Base-by-base conservation (phyloP, 2,797 vertebrate species). In the Emys orbicularis region DNA sequence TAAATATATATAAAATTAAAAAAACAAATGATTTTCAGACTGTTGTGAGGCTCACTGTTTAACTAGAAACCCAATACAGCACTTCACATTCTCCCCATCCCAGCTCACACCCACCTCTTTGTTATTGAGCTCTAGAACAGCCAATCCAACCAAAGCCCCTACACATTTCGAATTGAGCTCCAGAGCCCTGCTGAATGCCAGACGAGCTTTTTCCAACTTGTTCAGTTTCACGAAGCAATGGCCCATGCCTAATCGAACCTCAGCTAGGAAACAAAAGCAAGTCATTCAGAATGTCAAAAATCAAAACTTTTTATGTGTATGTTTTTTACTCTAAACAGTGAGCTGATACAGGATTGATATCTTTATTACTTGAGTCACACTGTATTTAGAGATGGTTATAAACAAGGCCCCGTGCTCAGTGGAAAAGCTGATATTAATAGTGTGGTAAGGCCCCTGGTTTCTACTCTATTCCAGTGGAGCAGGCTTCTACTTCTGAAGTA, bases 211-310 rank as follows among this genome's bases (percentile, higher is more conserved):
- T 95, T 99, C 99, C 97, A 99, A 96, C 97, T 99, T 99, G 98
- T 98, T 99, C 88, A 99, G 99, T 92, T 99, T 99, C 93, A 99
- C 99, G 11, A 99, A 99, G 97, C 99, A 99, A 97, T 99, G 99
- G 83, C 99, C 99, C 99, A 99, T 99, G 54, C 99, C 99, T 84
- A 99, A 97, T 83, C 99, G 98, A 81, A 99, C 99, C 97, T 99
- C 99, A 23, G 99, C 99, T 99, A 94, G 68, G 93, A 94, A 95
- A 96, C 37, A 97, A 86, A 74, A 83, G 0, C 11, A 95, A 84
- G 93, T 2, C 68, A 81, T 25, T 96, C 85, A 97, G 15, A 95
- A 92, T 27, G 27, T 21, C 37, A 49, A 57, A 31, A 50, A 54
- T 81, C 90, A 82, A 68, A 84, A 52, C 18, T 89, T 87, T 9